Evolutionary conservation across 2,888 invertebrate species (phyloP).

Genomic region (Iphiclides podalirius): DNA sequence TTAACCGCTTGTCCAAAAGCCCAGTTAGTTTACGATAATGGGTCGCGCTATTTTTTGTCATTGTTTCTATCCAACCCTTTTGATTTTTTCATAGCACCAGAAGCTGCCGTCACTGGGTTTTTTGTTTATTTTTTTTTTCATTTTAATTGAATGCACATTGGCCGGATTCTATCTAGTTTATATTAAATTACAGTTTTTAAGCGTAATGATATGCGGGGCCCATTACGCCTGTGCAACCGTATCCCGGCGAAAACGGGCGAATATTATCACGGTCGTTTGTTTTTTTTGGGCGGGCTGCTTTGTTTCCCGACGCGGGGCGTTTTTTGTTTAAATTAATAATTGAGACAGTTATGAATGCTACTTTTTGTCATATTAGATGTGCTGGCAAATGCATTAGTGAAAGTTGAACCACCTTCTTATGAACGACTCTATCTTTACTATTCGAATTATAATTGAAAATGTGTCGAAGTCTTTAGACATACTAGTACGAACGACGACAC

Average conservation of each 20-base stretch:
- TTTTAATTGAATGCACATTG: slow-evolving; percentile 49
- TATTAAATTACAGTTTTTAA: slow-evolving; percentile 78
- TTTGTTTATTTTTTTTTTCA: slow-evolving; percentile 59
- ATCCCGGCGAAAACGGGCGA: slow-evolving; percentile 61
- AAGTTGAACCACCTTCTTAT: too few species aligned
- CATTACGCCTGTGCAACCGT: slow-evolving; percentile 60
- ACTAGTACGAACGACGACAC: too few species aligned
- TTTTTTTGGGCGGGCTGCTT: slow-evolving; percentile 40
- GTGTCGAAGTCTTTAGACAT: too few species aligned
- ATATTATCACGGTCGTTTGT: slow-evolving; percentile 52
- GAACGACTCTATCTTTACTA: too few species aligned
- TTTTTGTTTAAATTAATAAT: slow-evolving; percentile 29
- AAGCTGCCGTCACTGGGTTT: slow-evolving; percentile 51
- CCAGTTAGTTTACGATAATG: slow-evolving; percentile 64
- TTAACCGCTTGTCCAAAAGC: slow-evolving; percentile 69
- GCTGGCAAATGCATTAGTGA: too few species aligned
- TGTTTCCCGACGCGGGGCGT: slow-evolving; percentile 31
- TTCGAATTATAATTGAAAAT: too few species aligned
- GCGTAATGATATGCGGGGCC: slow-evolving; percentile 73
- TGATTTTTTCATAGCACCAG: slow-evolving; percentile 45
- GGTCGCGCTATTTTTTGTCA: slow-evolving; percentile 51
- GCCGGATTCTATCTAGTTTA: slow-evolving; percentile 74
- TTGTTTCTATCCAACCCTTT: slow-evolving; percentile 69
- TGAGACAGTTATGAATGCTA: slow-evolving; percentile 16
- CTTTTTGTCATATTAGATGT: too few species aligned